Conservation (phyloP, 64 coral and sea anemone species). For the Stylophora pistillata region DNA sequence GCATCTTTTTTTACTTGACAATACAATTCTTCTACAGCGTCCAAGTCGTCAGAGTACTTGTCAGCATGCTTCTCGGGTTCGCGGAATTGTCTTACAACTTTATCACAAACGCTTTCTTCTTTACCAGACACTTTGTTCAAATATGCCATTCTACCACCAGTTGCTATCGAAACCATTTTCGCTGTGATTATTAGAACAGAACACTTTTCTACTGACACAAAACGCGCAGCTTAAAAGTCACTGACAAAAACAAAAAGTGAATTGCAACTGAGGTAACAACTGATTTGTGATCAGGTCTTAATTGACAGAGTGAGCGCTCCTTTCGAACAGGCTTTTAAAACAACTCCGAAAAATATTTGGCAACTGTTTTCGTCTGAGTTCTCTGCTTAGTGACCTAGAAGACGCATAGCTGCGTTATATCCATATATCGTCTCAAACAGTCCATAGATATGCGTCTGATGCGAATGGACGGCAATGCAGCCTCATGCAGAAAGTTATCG, state of each 20-base stretch:
- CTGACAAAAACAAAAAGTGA: not conserved
- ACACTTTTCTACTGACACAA: not conserved
- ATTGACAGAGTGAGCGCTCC: no score
- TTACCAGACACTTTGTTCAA: not conserved
- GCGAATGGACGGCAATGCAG: no score
- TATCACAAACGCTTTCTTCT: constrained; percentile 16
- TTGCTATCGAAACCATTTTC: not conserved
- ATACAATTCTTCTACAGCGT: not conserved
- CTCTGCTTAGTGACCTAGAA: no score
- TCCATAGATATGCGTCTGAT: no score
- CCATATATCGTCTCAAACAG: not conserved
- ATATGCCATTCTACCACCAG: not conserved
- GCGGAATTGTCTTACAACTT: not conserved
- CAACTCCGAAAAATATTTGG: no score
- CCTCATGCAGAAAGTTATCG: no score
- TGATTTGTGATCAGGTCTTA: not conserved
- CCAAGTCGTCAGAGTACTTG: not conserved
- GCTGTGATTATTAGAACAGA: not conserved
- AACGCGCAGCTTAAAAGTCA: not conserved
- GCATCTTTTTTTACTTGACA: not conserved
- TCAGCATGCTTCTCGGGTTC: not conserved
- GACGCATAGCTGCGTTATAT: no score
- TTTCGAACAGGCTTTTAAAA: no score
- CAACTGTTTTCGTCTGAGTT: no score
- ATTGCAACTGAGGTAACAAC: not conserved